Evolutionary conservation across 2,113 vertebrate genomes (phyloP).

Genomic region (Chascanopsetta lugubris): DNA sequence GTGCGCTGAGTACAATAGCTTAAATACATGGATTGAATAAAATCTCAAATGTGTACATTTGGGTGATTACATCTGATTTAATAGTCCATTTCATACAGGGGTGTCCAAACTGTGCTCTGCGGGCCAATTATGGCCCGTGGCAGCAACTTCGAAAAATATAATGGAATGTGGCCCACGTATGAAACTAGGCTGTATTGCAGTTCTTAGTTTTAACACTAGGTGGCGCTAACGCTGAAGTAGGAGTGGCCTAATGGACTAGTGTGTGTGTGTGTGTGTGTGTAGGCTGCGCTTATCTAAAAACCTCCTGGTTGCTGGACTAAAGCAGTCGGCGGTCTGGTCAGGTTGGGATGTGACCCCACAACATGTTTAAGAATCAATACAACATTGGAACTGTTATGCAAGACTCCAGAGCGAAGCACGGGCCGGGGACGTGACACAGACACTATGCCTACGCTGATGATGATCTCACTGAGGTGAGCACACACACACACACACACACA

Average conservation of each 20-base stretch:
- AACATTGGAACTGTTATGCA: neutral
- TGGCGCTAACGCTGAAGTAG: neutral
- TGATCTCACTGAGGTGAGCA: neutral
- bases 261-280: neutral
- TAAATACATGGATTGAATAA: too few species aligned
- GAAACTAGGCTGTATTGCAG: too few species aligned
- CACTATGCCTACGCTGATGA: neutral
- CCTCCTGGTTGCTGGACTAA: neutral
- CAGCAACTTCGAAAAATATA: too few species aligned
- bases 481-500: neutral
- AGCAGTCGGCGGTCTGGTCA: neutral
- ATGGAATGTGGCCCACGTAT: too few species aligned
- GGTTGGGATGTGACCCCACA: neutral
- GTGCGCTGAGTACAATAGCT: too few species aligned
- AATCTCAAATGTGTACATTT: too few species aligned
- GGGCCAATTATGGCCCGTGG: too few species aligned
- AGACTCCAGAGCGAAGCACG: neutral
- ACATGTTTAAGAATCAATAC: conserved; percentile 17
- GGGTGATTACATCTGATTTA: too few species aligned
- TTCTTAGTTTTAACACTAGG: too few species aligned
- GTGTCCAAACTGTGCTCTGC: too few species aligned
- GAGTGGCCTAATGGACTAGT: neutral
- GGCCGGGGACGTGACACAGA: conserved; percentile 3
- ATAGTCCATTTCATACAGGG: too few species aligned
- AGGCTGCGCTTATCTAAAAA: neutral